Evolutionary conservation across 2,888 invertebrate species (phyloP), one percentile per base, ranked within the genome.

Genomic region (Dryadula phaetusa): DNA sequence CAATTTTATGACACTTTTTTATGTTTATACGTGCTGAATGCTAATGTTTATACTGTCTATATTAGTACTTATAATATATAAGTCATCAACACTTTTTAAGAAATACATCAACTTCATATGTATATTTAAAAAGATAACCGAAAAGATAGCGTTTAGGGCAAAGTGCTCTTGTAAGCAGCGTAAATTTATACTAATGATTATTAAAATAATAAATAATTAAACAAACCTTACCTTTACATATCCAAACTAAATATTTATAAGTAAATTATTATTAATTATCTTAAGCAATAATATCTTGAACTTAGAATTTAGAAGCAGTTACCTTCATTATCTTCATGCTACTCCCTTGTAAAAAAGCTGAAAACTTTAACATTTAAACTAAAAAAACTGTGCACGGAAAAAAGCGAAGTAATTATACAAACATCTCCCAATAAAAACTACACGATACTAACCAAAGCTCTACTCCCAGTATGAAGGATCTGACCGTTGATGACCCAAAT

Each of bases 401-500:
- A 56, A 56, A 54, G 2, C 2, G 22, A n/a, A 37, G 22, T 22
- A 22, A 40, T 22, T 18, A 34, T n/a, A 40, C 56, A 65, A 69
- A 70, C 75, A 69, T 69, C 73, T 67, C 73, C 58, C 71, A 64
- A 70, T 77, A 75, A 76, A 77, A 79, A 78, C 75, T 63, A 78
- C 72, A 74, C 70, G 66, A 77, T 77, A 88, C 89, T 87, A 84
- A 84, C 79, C 70, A 66, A 75, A 72, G 72, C 75, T 62, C 73
- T 75, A 74, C 79, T 80, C 81, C 12, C 56, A 46, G 20, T 5
- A 56, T 40, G 56, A 56, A 56, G 22, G 40, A 56, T 56, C 56
- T 82, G 79, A 81, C 85, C 88, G 88, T 86, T 88, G 81, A 82
- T 91, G 91, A 90, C 90, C 90, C 84, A 88, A 82, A 89, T 89